phyloP scores from a whole-genome alignment of 2,888 invertebrate species.

The Drosophila meridionalis region DNA sequence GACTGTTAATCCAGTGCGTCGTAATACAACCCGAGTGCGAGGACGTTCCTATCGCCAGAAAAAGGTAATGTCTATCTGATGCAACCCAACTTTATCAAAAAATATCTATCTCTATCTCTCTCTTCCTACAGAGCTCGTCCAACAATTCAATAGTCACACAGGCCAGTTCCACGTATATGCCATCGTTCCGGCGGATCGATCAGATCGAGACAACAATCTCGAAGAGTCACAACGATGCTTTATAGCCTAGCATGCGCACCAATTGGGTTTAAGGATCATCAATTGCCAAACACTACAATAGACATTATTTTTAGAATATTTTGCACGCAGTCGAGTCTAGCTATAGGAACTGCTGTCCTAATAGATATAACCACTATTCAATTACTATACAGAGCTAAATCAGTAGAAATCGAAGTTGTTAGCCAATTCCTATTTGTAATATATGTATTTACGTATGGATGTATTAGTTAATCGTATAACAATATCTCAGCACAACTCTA shows the following conservation, averaged over 20 bases:
- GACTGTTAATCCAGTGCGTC: slow-evolving; percentile 86
- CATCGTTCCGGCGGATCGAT: slow-evolving; percentile 84
- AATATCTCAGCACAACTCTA: slow-evolving; percentile 69
- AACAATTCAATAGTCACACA: slow-evolving; percentile 84
- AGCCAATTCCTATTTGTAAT: slow-evolving; percentile 27
- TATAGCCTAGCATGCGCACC: slow-evolving; percentile 77
- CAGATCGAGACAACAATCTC: slow-evolving; percentile 82
- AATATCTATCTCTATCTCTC: slow-evolving; percentile 16
- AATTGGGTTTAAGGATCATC: slow-evolving; percentile 72
- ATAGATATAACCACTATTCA: slow-evolving; percentile 4
- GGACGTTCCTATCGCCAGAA: slow-evolving; percentile 84
- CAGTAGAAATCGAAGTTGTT: slow-evolving; percentile 16
- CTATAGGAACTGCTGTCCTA: slow-evolving; percentile 12
- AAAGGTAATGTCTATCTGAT: slow-evolving; percentile 71
- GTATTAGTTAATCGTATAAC: slow-evolving; percentile 26
- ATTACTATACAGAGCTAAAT: background rate
- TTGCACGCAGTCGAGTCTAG: slow-evolving; percentile 34
- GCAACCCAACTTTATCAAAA: background rate
- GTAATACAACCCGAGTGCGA: slow-evolving; percentile 87
- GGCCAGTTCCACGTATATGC: slow-evolving; percentile 82
- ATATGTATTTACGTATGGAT: slow-evolving; percentile 22
- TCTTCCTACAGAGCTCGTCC: slow-evolving; percentile 81
- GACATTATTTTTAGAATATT: slow-evolving; percentile 71
- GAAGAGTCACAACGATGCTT: slow-evolving; percentile 82
- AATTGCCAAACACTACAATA: slow-evolving; percentile 24